phyloP scores from a whole-genome alignment of 2,113 vertebrate genomes.

The Seriola dumerili region DNA sequence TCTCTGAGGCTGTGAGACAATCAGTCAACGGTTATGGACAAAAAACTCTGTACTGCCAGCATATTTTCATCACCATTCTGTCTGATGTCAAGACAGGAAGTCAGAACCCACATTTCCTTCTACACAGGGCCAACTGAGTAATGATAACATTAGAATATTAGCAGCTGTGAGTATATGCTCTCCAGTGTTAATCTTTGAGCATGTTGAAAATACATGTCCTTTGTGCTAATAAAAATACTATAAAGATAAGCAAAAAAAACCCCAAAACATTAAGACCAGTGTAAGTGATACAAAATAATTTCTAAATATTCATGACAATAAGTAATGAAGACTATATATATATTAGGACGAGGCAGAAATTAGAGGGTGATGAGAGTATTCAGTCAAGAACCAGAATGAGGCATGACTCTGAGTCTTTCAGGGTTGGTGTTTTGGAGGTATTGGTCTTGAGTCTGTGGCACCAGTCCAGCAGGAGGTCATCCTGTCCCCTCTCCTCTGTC shows the following conservation, averaged over 20 bases:
- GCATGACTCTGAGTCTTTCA: conserved; percentile 37
- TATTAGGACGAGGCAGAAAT: conserved; percentile 59
- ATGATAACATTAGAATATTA: conserved; percentile 69
- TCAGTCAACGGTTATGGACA: conserved; percentile 49
- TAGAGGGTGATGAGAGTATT: conserved; percentile 27
- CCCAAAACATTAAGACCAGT: conserved; percentile 62
- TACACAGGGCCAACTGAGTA: conserved; percentile 47
- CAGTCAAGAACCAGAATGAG: conserved; percentile 61
- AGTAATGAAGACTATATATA: conserved; percentile 66
- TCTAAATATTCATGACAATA: conserved; percentile 67
- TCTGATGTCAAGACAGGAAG: conserved; percentile 52
- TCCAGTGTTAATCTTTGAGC: conserved; percentile 73
- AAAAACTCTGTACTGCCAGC: conserved; percentile 56
- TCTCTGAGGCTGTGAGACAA: conserved; percentile 53
- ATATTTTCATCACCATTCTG: conserved; percentile 42
- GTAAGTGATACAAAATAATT: conserved; percentile 70
- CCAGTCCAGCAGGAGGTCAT: conserved; percentile 44
- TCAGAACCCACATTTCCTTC: conserved; percentile 58
- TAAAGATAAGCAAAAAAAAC: conserved; percentile 59
- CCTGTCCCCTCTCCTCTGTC: conserved; percentile 68
- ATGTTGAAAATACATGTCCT: conserved; percentile 78
- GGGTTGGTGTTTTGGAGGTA: conserved; percentile 38
- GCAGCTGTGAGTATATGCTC: conserved; percentile 79
- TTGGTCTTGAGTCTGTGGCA: conserved; percentile 62
- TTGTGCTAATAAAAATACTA: conserved; percentile 67